Evolutionary conservation across 2,888 invertebrate genomes (phyloP).

Genomic region (Drosophila leonis): DNA sequence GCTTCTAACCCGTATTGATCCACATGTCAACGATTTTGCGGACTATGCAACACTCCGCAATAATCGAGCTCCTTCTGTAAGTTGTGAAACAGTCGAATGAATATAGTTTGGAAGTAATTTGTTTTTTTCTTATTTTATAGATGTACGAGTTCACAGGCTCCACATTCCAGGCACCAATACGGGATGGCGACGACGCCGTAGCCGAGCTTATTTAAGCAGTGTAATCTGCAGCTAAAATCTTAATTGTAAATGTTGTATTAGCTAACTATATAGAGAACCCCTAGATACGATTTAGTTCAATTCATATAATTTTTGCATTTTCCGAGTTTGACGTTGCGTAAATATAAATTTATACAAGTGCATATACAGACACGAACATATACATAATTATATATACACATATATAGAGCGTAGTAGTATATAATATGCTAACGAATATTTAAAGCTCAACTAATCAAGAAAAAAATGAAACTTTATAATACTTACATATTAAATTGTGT

Average conservation of each 20-base stretch:
- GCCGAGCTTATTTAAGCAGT: slow-evolving; percentile 84
- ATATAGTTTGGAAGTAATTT: neutral
- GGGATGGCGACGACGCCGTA: slow-evolving; percentile 85
- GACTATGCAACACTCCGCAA: slow-evolving; percentile 85
- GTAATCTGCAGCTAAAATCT: slow-evolving; percentile 22
- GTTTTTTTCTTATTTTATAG: slow-evolving; percentile 40
- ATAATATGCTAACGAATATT: slow-evolving; percentile 66
- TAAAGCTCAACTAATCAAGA: slow-evolving; percentile 29
- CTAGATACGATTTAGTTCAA: slow-evolving; percentile 50
- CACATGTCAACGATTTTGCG: slow-evolving; percentile 83
- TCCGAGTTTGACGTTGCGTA: slow-evolving; percentile 44
- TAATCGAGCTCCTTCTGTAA: slow-evolving; percentile 85
- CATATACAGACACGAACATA: slow-evolving; percentile 42
- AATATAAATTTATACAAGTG: slow-evolving; percentile 42
- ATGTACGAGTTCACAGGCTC: slow-evolving; percentile 87
- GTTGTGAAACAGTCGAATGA: neutral
- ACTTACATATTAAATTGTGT: slow-evolving; percentile 37
- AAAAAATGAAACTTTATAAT: slow-evolving; percentile 32
- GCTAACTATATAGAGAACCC: slow-evolving; percentile 51
- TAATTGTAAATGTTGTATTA: slow-evolving; percentile 69
- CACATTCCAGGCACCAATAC: slow-evolving; percentile 90
- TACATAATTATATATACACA: slow-evolving; percentile 30
- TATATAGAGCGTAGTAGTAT: slow-evolving; percentile 54
- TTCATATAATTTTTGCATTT: slow-evolving; percentile 63
- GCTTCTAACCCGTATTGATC: slow-evolving; percentile 71